Evolutionary conservation across 2,888 invertebrate genomes (phyloP).

Genomic region (Lasiommata megera): DNA sequence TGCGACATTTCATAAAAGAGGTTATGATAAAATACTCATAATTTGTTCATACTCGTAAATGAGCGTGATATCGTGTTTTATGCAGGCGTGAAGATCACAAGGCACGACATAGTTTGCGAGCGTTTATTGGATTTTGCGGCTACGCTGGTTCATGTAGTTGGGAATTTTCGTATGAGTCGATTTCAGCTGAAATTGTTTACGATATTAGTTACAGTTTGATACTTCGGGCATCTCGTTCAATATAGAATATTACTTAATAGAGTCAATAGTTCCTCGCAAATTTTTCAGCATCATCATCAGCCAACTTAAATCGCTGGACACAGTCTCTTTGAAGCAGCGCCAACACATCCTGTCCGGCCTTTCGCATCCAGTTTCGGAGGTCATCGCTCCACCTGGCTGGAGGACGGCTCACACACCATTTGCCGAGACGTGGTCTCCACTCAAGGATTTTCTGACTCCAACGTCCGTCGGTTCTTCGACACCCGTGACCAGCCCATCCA

Average conservation of each 20-base stretch:
- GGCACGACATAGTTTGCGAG: constrained; percentile 6
- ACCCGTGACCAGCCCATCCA: no score
- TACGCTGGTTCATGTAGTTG: not conserved
- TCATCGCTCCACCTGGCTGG: no score
- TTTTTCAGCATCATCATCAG: no score
- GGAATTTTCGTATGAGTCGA: not conserved
- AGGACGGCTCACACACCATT: no score
- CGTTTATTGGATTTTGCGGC: constrained; percentile 12
- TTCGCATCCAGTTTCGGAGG: no score
- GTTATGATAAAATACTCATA: not conserved
- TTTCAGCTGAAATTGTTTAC: not conserved
- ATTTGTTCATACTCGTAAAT: not conserved
- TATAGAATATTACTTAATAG: not conserved
- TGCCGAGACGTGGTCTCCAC: no score
- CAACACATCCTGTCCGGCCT: no score
- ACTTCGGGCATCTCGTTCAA: not conserved
- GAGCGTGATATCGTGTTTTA: not conserved
- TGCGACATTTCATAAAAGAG: no score
- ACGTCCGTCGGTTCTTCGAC: no score
- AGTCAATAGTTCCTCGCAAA: not conserved
- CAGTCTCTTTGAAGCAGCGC: no score
- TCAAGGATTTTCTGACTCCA: no score
- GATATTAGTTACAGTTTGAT: not conserved
- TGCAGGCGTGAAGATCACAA: constrained; percentile 6
- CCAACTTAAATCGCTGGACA: no score